Evolutionary conservation across 2,113 vertebrate species (phyloP), one percentile per base, ranked within the genome.

Genomic region (Microcebus tavaratra): DNA sequence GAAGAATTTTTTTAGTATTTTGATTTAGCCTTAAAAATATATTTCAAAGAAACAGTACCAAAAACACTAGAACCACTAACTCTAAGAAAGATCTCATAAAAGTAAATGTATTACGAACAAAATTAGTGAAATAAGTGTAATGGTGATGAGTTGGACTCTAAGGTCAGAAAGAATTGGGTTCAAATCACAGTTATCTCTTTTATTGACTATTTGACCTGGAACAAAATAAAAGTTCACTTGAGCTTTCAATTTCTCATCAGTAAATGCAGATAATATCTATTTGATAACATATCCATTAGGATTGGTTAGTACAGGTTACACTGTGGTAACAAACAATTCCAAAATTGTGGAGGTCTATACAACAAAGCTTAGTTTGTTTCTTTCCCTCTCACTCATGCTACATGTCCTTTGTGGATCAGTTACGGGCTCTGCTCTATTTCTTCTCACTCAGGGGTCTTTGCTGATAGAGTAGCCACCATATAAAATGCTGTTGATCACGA

Each of bases 21-120:
- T 90, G 25, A 5, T 65, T 96, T 95, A 76, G 13, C 53, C 93
- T 93, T 93, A 21, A 83, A 89, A 76, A 36, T 36, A 36, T 34
- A 72, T 70, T 39, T 29, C 42, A 80, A 91, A 91, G 61, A 90
- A 93, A 29, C 0, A 45, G 34, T 36, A 72, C 45, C n/a, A 70
- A 17, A 81, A 61, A 21, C 34, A 82, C 36, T 45, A 86, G 59
- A 36, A 79, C 14, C 18, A 91, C 78, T 76, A 55, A 55, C 17
- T 76, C 57, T 81, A 65, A 93, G 6, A 4, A 63, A 90, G 10
- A 55, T 86, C 36, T 76, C 27, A 79, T 48, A 67, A 67, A 81
- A 86, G 29, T 55, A 20, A 91, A 72, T 2, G 13, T 81, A 67
- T 42, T 78, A 4, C 29, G 80, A 48, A 15, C 18, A 73, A 68